A percentile compares a stretch with the other conserved stretches of the same genome.
These are phyloP conservation scores for Graptemys geographica DNA, from an alignment of 2,797 vertebrate genomes.

Conservation along the genomic window DNA sequence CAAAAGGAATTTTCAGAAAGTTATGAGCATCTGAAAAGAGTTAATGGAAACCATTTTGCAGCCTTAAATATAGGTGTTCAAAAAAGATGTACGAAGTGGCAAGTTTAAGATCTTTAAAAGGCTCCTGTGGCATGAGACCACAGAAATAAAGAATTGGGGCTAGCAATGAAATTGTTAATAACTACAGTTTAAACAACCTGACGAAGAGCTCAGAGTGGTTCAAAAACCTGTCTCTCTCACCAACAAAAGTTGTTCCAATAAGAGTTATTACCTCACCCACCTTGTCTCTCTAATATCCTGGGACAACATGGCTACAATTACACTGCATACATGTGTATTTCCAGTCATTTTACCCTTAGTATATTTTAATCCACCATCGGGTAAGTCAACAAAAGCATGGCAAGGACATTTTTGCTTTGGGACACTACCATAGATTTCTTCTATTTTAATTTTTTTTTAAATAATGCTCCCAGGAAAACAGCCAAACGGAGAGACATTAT, in stretches of 20 bases:
- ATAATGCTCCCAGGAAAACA: not conserved
- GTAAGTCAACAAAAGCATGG: not conserved
- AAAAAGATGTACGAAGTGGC: not conserved
- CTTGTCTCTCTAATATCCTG: not conserved
- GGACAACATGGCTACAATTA: not conserved
- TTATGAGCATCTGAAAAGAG: not conserved
- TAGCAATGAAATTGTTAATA: not conserved
- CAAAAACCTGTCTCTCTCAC: not conserved
- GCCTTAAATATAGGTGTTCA: not conserved
- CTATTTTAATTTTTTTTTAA: not conserved
- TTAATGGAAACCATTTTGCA: not conserved
- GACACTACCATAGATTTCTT: not conserved
- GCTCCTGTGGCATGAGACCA: not conserved
- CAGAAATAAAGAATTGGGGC: not conserved
- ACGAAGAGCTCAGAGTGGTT: not conserved
- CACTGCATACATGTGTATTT: not conserved
- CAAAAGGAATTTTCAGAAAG: not conserved
- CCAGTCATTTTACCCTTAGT: not conserved
- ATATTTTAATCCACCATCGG: not conserved
- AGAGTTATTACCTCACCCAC: not conserved
- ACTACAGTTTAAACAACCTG: too few relatives aligned
- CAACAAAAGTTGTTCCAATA: not conserved
- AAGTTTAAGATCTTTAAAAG: not conserved
- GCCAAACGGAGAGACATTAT: not conserved
- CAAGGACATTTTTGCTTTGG: not conserved